Evolutionary conservation across 2,888 invertebrate species (phyloP), one percentile per base, ranked within the genome.

Genomic region (Limnephilus lunatus): DNA sequence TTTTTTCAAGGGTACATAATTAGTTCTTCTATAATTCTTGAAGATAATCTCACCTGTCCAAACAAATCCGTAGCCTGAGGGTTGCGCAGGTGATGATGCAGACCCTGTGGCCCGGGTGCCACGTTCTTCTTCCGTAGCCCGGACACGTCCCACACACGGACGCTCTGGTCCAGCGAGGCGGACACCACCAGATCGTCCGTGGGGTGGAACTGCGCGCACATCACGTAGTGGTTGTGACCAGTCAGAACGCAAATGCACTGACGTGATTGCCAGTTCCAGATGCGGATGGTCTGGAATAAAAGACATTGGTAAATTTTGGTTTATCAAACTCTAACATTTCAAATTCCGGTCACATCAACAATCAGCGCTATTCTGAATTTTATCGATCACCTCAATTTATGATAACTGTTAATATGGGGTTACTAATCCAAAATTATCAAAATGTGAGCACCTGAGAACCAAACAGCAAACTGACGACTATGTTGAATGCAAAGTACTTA

Each of bases 181-280:
- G 99, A 99, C 0, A 99, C 99, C 35, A 99, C 97, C 91, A 99
- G 97, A 95, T 99, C 99, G 94, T 99, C 99, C 0, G 98, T 97
- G 0, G 99, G 99, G 95, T 99, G 99, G 95, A 99, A 99, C 95
- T 98, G 98, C 0, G 99, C 99, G 95, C 99, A 99, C 99, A 99
- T 99, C 0, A 99, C 99, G 95, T 99, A 99, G 95, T 99, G 99
- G 95, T 99, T 99, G 96, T 99, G 99, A 0, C 99, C 99, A 0
- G 99, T 99, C 4, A 99, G 96, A 0, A 99, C 98, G 94, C 98
- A 98, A 94, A 99, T 99, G 94, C 99, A 99, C 92, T 98, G 98
- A 32, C 99, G 97, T 82, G 99, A 99, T 95, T 99, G 99, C 99
- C 99, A 99, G 95, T 99, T 99, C 99, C 99, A 99, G 94, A 99